Evolutionary conservation across 2,797 vertebrate genomes (phyloP).

Genomic region (Acridotheres tristis): DNA sequence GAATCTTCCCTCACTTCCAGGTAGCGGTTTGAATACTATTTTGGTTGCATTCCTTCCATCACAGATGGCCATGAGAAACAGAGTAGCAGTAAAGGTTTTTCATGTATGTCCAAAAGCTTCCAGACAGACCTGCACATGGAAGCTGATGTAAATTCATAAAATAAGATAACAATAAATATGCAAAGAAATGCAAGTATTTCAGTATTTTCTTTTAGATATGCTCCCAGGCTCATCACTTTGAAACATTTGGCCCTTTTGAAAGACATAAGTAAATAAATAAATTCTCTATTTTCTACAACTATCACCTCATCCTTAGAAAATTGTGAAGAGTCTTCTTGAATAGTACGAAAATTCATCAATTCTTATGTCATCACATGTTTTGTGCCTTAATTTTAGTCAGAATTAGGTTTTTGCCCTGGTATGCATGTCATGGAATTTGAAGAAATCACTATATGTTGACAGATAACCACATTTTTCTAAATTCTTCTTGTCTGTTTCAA

Average conservation of each 20-base stretch:
- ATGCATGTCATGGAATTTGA: rapidly evolving
- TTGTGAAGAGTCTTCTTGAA: background rate
- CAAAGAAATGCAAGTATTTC: background rate
- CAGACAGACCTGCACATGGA: background rate
- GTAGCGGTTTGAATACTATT: background rate
- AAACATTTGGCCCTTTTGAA: background rate
- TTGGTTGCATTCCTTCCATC: background rate
- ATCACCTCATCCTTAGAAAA: background rate
- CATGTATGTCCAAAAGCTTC: background rate
- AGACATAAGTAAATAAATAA: background rate
- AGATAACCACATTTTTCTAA: background rate
- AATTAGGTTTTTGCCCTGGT: background rate
- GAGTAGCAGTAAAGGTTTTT: background rate
- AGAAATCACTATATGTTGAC: background rate
- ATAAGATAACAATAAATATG: background rate
- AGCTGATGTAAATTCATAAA: background rate
- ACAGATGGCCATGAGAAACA: background rate
- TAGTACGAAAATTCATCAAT: background rate
- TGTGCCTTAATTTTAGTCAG: background rate
- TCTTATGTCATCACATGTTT: background rate
- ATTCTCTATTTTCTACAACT: background rate
- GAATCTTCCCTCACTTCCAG: background rate
- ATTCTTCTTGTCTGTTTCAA: background rate
- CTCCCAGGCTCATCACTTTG: rapidly evolving
- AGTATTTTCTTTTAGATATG: background rate